phyloP scores from a whole-genome alignment of 2,113 vertebrate species.

The Cricetomys ansorgei region DNA sequence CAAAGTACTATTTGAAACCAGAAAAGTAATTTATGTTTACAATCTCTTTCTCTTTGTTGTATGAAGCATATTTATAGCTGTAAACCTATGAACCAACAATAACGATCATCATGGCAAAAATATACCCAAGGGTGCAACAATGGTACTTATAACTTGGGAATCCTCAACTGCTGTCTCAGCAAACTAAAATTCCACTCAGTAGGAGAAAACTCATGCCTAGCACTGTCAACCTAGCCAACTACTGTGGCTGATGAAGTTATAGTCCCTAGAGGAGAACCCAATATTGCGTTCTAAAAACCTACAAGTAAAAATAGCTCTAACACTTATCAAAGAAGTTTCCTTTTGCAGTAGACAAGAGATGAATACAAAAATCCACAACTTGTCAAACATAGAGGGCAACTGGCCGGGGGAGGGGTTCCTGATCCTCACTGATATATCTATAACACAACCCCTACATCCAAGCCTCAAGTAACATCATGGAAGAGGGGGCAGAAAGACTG shows the following conservation, averaged over 20 bases:
- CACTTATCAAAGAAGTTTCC: neutral
- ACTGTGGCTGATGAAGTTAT: neutral
- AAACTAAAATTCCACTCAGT: neutral
- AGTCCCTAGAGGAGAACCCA: neutral
- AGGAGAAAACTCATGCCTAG: neutral
- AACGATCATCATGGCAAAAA: neutral
- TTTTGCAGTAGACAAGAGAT: neutral
- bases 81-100: neutral
- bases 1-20: neutral
- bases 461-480: neutral
- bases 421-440: neutral
- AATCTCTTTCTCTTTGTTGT: conserved; percentile 70
- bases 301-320: neutral
- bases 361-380: neutral
- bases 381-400: neutral
- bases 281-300: neutral
- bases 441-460: neutral
- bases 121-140: neutral
- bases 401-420: neutral
- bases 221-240: neutral
- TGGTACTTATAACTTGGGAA: neutral
- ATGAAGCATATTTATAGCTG: conserved; percentile 75
- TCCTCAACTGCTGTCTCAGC: neutral
- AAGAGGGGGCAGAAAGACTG: neutral
- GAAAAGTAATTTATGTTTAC: neutral